Base-by-base conservation (phyloP, 2,797 vertebrate genomes). In the Clarias pachynema region DNA sequence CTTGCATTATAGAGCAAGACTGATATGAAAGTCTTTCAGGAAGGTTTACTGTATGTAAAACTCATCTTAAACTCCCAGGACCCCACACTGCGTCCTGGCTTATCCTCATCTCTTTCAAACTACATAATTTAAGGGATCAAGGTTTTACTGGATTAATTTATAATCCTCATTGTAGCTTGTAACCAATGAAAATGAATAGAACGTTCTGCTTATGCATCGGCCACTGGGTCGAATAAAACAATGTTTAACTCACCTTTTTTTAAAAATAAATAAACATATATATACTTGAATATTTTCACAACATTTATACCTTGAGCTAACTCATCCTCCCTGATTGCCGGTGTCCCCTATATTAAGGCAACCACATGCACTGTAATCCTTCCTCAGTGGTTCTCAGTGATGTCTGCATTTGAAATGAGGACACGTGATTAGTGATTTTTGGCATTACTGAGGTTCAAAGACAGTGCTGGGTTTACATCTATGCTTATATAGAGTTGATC, bases 291-390 rank as follows among this genome's bases (percentile, higher is more conserved):
- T 62, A 68, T 59, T 29, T 59, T 69, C 84, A 78, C 53, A 56
- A 85, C 22, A 70, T 40, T 83, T 69, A 34, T 40, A 79, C 60
- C 81, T 79, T 63, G 74, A 72, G 66, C 57, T 80, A 86, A 34
- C 15, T 53, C 26, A 73, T 15, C 57, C 75, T 84, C 77, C 79
- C 59, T 16, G 31, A 75, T 86, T 79, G 34, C 56, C 26, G 49
- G 60, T 80, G 82, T 84, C 84, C 57, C 84, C 56, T 80, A 62
- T 26, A 86, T 62, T 88, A 89, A 89, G 84, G 89, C 87, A 84
- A 82, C 59, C 63, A 75, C 63, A 40, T 24, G 53, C 81, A 79
- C 73, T 72, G 34, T 40, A 31, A 66, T 37, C 59, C 63, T 63
- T 81, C 44, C 37, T 81, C 83, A 59, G 85, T 49, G 62, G 26